These are phyloP conservation scores for Dromaius novaehollandiae DNA, from an alignment of 2,113 vertebrate genomes.

Conservation along the genomic window DNA sequence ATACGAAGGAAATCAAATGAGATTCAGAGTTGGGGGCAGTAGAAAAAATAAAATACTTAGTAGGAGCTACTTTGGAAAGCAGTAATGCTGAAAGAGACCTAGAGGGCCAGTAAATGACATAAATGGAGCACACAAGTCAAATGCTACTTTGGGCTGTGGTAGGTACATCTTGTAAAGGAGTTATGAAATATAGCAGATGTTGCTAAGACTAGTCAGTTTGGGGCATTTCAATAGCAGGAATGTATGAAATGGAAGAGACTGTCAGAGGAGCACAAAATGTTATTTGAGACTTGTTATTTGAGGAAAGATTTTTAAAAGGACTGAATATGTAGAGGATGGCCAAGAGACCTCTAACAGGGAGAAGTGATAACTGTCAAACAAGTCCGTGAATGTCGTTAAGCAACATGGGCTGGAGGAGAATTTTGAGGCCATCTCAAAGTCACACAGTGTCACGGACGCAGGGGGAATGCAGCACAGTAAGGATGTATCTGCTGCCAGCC, in stretches of 20 bases:
- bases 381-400: background rate
- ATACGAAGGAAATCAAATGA: background rate
- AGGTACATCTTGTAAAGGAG: background rate
- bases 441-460: rapidly evolving
- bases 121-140: slow-evolving; percentile 35
- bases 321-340: background rate
- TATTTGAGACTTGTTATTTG: background rate
- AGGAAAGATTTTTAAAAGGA: background rate
- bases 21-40: background rate
- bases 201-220: background rate
- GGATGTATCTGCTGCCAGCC: background rate
- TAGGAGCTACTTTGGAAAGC: background rate
- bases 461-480: background rate
- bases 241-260: background rate
- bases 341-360: background rate
- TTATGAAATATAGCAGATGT: background rate
- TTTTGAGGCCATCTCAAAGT: background rate
- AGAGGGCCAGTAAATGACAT: slow-evolving; percentile 41
- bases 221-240: background rate
- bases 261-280: background rate
- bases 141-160: background rate
- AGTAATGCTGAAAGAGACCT: slow-evolving; percentile 21
- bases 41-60: slow-evolving; percentile 38
- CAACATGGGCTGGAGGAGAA: background rate
- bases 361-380: background rate